Percentiles rank a stretch among this genome's conserved stretches.
Evolutionary conservation across 2,888 invertebrate genomes (phyloP).

Genomic region (Malachius bipustulatus): DNA sequence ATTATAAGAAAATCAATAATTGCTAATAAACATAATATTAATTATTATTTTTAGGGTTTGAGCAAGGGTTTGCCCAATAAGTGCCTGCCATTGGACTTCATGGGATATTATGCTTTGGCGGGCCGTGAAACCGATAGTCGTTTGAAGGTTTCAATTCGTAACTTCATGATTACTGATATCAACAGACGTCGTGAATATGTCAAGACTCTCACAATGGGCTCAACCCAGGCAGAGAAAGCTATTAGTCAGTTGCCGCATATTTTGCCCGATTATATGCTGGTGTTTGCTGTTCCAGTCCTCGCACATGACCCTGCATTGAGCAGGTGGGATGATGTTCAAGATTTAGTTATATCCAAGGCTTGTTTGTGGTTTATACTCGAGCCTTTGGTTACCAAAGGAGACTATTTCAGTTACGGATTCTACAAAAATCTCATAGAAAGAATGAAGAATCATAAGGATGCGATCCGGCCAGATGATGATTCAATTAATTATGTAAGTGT

Average conservation of each 20-base stretch:
- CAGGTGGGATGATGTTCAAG: conserved; percentile 60
- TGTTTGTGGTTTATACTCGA: conserved; percentile 92
- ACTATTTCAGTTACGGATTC: conserved; percentile 90
- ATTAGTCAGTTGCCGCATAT: conserved; percentile 72
- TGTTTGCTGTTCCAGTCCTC: conserved; percentile 90
- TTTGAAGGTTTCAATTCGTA: conserved; percentile 53
- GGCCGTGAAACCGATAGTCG: conserved; percentile 81
- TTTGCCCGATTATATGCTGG: conserved; percentile 93
- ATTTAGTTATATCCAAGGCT: conserved; percentile 67
- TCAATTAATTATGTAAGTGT: conserved; percentile 65
- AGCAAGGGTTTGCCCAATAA: conserved; percentile 74
- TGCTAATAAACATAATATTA: no score
- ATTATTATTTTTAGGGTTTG: conserved; percentile 30
- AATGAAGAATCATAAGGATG: conserved; percentile 91
- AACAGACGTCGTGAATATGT: conserved; percentile 82
- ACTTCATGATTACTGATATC: conserved; percentile 81
- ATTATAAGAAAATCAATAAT: no score
- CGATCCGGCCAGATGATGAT: conserved; percentile 72
- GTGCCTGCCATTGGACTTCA: conserved; percentile 89
- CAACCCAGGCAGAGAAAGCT: conserved; percentile 52
- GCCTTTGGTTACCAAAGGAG: conserved; percentile 84
- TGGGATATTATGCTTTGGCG: conserved; percentile 87
- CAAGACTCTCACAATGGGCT: conserved; percentile 65
- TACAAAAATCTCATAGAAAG: conserved; percentile 87
- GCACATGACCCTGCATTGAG: conserved; percentile 86